phyloP scores from a whole-genome alignment of 2,797 vertebrate genomes.

The Picus viridis region DNA sequence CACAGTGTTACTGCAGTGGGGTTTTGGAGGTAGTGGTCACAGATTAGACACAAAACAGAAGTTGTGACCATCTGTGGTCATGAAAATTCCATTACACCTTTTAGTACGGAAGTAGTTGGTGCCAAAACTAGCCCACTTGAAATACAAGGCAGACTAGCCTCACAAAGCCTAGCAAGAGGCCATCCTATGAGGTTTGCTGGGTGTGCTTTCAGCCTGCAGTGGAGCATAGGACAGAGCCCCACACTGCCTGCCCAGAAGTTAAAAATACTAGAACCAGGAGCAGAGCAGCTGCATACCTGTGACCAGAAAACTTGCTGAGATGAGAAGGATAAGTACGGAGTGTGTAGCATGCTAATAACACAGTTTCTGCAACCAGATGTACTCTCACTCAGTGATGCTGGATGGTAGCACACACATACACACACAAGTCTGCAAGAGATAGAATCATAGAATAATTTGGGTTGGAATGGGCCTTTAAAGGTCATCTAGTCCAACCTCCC shows the following conservation, averaged over 20 bases:
- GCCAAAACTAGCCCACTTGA: conserved; percentile 10
- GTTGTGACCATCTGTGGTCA: conserved; percentile 51
- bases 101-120: conserved; percentile 33
- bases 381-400: not conserved
- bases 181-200: accelerated
- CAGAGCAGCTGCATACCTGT: not conserved
- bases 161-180: not conserved
- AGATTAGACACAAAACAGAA: conserved; percentile 33
- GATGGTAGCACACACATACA: not conserved
- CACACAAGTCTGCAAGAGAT: not conserved
- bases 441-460: not conserved
- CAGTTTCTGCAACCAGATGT: not conserved
- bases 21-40: not conserved
- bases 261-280: not conserved
- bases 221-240: not conserved
- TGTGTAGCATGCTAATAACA: not conserved
- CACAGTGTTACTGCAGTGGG: not conserved
- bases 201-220: not conserved
- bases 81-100: conserved; percentile 66
- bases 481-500: not conserved
- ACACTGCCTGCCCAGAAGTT: not conserved
- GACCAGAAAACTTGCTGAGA: not conserved
- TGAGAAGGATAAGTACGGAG: not conserved
- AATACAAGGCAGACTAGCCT: not conserved
- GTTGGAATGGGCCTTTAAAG: not conserved